These are phyloP conservation scores for Dinocampus coccinellae DNA, from an alignment of 2,888 invertebrate species.

Conservation along the genomic window DNA sequence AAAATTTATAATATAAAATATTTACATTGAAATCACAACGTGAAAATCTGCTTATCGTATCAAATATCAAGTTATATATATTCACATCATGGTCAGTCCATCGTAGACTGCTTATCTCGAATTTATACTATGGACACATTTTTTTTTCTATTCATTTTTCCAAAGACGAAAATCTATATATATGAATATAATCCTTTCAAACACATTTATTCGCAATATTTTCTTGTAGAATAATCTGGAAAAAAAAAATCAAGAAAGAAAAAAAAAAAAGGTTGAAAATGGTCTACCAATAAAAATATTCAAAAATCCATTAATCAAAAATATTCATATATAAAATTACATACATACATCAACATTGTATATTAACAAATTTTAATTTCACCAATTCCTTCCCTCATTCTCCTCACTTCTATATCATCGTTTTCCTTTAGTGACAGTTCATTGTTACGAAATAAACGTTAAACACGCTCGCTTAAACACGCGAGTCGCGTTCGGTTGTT, in stretches of 20 bases:
- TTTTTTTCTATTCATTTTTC: neutral
- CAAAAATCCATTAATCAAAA: no score
- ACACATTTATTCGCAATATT: no score
- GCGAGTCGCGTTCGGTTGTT: constrained; percentile 42
- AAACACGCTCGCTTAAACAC: constrained; percentile 35
- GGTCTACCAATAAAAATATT: no score
- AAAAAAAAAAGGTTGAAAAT: no score
- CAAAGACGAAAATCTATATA: no score
- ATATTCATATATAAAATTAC: no score
- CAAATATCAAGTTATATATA: constrained; percentile 14
- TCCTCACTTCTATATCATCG: neutral
- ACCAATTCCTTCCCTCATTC: neutral
- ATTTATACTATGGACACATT: constrained; percentile 6
- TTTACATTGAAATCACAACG: neutral
- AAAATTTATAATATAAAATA: neutral
- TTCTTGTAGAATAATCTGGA: no score
- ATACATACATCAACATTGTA: no score
- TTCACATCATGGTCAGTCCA: constrained; percentile 13
- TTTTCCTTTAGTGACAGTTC: constrained; percentile 20
- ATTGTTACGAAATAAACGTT: constrained; percentile 39
- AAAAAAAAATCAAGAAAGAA: no score
- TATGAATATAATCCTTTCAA: no score
- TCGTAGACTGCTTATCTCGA: constrained; percentile 23
- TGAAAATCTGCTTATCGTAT: constrained; percentile 38
- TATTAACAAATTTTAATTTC: neutral